Conservation (phyloP, 2,888 invertebrate genomes). For the Augochlorella aurata region DNA sequence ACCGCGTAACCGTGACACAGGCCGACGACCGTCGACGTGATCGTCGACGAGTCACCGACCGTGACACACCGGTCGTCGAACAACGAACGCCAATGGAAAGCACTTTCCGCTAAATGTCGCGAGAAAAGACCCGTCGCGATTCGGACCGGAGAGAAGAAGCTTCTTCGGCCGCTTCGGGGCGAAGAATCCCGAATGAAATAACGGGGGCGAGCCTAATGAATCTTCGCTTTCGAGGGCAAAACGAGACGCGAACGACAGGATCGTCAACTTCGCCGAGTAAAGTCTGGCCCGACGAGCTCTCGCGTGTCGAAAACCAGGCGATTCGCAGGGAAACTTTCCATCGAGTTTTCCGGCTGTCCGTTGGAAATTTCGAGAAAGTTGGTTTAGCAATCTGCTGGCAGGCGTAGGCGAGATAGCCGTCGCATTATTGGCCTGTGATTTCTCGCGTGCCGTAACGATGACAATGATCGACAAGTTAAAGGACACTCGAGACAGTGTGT, state of each 20-base stretch:
- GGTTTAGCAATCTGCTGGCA: no score
- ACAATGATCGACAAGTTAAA: no score
- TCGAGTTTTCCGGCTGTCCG: background rate
- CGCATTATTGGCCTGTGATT: no score
- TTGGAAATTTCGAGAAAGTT: no score
- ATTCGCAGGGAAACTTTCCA: constrained; percentile 16
- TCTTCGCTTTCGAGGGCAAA: constrained; percentile 20
- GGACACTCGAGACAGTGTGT: no score
- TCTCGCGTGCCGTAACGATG: no score
- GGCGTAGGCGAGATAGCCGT: no score
- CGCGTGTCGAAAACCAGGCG: background rate
- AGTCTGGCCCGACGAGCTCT: constrained; percentile 18
- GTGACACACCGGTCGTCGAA: no score
- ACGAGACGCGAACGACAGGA: constrained; percentile 17
- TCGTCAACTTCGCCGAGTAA: constrained; percentile 23
- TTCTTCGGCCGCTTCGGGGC: background rate
- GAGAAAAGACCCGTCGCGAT: background rate
- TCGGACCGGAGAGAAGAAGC: background rate
- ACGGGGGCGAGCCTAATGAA: constrained; percentile 27
- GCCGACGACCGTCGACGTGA: no score
- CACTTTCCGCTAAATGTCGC: background rate
- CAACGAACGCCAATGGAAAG: no score
- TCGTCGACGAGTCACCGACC: no score
- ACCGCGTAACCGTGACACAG: no score
- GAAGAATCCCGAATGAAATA: constrained; percentile 17